Evolutionary conservation across 1,140 invertebrate species (phyloP).

Genomic region (Harlomillsia oculata): DNA sequence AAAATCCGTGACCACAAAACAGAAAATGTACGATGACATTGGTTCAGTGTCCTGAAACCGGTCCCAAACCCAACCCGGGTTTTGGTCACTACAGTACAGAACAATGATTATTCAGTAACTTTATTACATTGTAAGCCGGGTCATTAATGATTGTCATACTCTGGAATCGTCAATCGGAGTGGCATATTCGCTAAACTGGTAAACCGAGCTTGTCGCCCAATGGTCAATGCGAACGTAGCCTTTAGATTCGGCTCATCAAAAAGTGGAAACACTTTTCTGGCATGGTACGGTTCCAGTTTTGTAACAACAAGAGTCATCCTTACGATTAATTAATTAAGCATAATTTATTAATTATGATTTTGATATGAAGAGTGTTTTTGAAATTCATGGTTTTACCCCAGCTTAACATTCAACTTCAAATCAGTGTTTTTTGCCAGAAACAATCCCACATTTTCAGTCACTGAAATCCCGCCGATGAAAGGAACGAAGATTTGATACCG

Average conservation of each 20-base stretch:
- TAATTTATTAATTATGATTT: not conserved
- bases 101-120: too few relatives aligned
- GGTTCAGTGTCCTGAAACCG: constrained; percentile 5
- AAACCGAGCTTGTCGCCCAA: constrained; percentile 1
- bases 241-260: constrained; percentile 45
- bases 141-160: too few relatives aligned
- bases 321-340: constrained; percentile 10
- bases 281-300: constrained; percentile 84
- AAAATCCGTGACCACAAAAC: constrained; percentile 2
- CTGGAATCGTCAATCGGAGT: too few relatives aligned
- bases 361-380: not conserved
- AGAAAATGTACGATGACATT: constrained; percentile 18
- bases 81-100: not conserved
- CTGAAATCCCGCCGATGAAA: constrained; percentile 43
- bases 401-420: constrained; percentile 33
- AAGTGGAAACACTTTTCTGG: constrained; percentile 79
- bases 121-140: too few relatives aligned
- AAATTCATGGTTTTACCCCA: not conserved
- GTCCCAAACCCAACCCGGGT: constrained; percentile 9
- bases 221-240: constrained; percentile 4
- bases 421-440: constrained; percentile 72
- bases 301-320: constrained; percentile 65
- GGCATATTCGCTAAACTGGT: constrained; percentile 44
- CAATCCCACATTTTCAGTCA: constrained; percentile 55
- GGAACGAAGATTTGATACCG: constrained; percentile 59